phyloP scores from a whole-genome alignment of 2,113 vertebrate genomes.

The Micronisus gabar region DNA sequence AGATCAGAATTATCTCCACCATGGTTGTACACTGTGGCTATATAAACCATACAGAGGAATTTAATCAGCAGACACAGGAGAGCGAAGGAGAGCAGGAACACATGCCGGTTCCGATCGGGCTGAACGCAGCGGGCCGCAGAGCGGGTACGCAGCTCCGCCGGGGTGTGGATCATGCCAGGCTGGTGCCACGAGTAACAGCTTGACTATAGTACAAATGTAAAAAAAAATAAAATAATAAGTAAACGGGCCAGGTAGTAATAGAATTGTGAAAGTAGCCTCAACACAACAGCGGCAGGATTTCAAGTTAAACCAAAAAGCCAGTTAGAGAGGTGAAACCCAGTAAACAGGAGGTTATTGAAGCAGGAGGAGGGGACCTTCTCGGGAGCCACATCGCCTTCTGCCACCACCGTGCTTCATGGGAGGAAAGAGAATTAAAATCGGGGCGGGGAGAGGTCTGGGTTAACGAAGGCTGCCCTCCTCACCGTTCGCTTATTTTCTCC shows the following conservation, averaged over 20 bases:
- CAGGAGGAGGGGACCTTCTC: not conserved
- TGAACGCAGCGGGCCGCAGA: not conserved
- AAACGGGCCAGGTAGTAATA: not conserved
- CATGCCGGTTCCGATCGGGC: not conserved
- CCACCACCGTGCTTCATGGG: rapidly evolving
- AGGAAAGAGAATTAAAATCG: rapidly evolving
- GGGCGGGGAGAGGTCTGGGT: not conserved
- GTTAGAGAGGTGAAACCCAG: rapidly evolving
- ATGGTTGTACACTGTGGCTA: not conserved
- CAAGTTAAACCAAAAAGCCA: not conserved
- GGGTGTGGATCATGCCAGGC: not conserved
- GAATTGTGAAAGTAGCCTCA: not conserved
- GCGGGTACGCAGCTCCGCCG: rapidly evolving
- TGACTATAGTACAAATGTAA: not conserved
- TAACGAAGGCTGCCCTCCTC: not conserved
- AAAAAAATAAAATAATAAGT: not conserved
- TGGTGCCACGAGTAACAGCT: not conserved
- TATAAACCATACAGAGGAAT: not conserved
- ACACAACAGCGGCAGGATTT: rapidly evolving
- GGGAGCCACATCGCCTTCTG: not conserved
- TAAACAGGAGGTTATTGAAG: too few species aligned
- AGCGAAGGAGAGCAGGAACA: not conserved
- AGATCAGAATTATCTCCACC: not conserved
- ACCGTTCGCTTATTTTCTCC: not conserved
- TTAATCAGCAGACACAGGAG: not conserved